Evolutionary conservation across 2,888 invertebrate genomes (phyloP).

Genomic region (Ormyrus pomaceus): DNA sequence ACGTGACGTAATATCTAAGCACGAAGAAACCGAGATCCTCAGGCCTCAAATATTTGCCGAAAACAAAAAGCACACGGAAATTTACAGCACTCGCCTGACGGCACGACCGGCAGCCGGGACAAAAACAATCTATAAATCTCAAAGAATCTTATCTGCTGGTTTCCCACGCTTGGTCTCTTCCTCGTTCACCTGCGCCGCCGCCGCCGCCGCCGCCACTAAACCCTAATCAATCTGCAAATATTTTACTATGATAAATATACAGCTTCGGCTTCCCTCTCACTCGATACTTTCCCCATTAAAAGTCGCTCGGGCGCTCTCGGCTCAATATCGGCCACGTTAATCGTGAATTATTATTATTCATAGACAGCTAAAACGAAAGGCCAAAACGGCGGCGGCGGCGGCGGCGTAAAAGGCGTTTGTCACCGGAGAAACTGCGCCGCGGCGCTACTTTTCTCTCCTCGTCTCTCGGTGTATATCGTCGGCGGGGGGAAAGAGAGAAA

Average conservation of each 20-base stretch:
- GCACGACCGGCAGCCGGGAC: background rate
- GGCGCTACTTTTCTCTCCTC: constrained; percentile 42
- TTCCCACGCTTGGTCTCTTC: constrained; percentile 34
- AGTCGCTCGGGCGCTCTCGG: constrained; percentile 30
- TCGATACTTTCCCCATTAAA: constrained; percentile 54
- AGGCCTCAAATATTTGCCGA: background rate
- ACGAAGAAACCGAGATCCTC: too few relatives aligned
- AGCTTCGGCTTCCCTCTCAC: background rate
- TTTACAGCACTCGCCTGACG: constrained; percentile 10
- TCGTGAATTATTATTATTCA: constrained; percentile 59
- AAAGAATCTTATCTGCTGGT: constrained; percentile 47
- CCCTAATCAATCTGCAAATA: constrained; percentile 56
- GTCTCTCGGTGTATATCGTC: constrained; percentile 6
- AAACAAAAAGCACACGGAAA: constrained; percentile 23
- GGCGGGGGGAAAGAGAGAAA: constrained; percentile 22
- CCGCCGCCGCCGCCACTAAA: background rate
- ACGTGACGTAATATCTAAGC: too few relatives aligned
- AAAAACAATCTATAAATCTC: constrained; percentile 56
- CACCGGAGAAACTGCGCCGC: constrained; percentile 37
- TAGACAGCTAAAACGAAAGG: constrained; percentile 56
- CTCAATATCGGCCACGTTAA: constrained; percentile 58
- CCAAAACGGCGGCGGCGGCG: constrained; percentile 12
- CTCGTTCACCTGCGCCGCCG: constrained; percentile 12
- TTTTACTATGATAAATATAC: constrained; percentile 55
- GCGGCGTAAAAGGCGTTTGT: constrained; percentile 55